A percentile compares a stretch with the other conserved stretches of the same genome.
phyloP scores from a whole-genome alignment of 1,140 invertebrate genomes.

The Sesamia nonagrioides region DNA sequence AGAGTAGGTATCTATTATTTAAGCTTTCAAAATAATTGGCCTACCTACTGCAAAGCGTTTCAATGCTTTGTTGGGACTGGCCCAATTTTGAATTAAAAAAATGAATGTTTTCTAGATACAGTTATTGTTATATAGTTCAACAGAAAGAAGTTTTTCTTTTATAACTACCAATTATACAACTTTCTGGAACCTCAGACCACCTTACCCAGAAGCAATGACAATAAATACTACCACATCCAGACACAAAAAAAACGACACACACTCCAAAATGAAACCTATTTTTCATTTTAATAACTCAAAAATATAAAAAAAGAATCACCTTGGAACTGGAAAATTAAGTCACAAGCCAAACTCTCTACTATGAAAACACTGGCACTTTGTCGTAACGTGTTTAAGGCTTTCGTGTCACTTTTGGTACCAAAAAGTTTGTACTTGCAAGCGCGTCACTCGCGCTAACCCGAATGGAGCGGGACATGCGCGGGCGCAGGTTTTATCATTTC shows the following conservation, averaged over 20 bases:
- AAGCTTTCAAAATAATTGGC: too few relatives aligned
- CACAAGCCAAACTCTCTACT: slow-evolving; percentile 82
- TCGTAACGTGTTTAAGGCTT: slow-evolving; percentile 79
- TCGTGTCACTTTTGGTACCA: slow-evolving; percentile 56
- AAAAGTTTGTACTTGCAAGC: slow-evolving; percentile 54
- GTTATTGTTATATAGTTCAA: too few relatives aligned
- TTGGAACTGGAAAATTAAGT: slow-evolving; percentile 81
- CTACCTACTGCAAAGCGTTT: too few relatives aligned
- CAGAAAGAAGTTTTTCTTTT: too few relatives aligned
- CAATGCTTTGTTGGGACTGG: too few relatives aligned
- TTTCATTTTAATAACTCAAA: slow-evolving; percentile 52
- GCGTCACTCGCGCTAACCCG: slow-evolving; percentile 65
- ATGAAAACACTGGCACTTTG: slow-evolving; percentile 82
- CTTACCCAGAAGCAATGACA: too few relatives aligned
- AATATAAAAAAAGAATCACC: slow-evolving; percentile 74
- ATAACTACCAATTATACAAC: too few relatives aligned
- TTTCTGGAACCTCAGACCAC: slow-evolving; percentile 23
- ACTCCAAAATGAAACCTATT: slow-evolving; percentile 44
- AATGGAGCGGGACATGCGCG: slow-evolving; percentile 64
- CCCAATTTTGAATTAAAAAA: too few relatives aligned
- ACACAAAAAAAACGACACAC: slow-evolving; percentile 44
- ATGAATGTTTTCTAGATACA: too few relatives aligned
- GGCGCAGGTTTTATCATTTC: slow-evolving; percentile 79
- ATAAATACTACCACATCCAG: slow-evolving; percentile 49
- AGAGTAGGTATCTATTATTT: too few relatives aligned